Evolutionary conservation across 2,113 vertebrate genomes (phyloP), one percentile per base, ranked within the genome.

Genomic region (Pyxicephalus adspersus): DNA sequence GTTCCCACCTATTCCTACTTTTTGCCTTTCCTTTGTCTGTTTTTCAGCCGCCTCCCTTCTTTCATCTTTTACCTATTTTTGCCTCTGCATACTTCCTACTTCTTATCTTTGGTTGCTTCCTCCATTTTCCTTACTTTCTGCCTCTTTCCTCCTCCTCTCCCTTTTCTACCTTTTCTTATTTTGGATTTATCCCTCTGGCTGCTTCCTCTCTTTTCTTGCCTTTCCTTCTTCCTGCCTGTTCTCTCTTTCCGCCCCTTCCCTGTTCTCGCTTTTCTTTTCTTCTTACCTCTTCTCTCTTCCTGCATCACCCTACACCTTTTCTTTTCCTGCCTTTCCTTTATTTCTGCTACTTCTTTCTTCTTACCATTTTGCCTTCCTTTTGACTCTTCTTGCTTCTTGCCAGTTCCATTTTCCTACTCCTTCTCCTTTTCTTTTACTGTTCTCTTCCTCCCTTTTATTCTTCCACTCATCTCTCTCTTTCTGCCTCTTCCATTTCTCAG

Each of bases 341-440:
- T 60, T 73, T 73, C 23, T 51, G 0, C 0, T 80, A 67, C 83
- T 61, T 76, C 28, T 63, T 64, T 45, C 34, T 81, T 68, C 64
- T 20, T 72, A 26, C 58, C 23, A 52, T 64, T 63, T 76, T 71
- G 26, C 0, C 0, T 72, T 83, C 66, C 70, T 63, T 79, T 16
- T 23, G 11, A 78, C 31, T 77, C 63, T 84, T 7, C 38, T 0
- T 0, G 54, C 73, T 6, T 0, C 67, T 23, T 23, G 0, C 64
- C 64, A 2, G 0, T 5, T 58, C 64, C 0, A 0, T 52, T 57
- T 20, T 34, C 0, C 0, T 38, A 60, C 66, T 65, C 77, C 25
- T 54, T 52, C 55, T 25, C 0, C 26, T 31, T 23, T 19, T 22
- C 74, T 76, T 61, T 78, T 64, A 80, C 57, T 1, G 7, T 15